Evolutionary conservation across 2,888 invertebrate species (phyloP).

Genomic region (Schizotus pectinicornis): DNA sequence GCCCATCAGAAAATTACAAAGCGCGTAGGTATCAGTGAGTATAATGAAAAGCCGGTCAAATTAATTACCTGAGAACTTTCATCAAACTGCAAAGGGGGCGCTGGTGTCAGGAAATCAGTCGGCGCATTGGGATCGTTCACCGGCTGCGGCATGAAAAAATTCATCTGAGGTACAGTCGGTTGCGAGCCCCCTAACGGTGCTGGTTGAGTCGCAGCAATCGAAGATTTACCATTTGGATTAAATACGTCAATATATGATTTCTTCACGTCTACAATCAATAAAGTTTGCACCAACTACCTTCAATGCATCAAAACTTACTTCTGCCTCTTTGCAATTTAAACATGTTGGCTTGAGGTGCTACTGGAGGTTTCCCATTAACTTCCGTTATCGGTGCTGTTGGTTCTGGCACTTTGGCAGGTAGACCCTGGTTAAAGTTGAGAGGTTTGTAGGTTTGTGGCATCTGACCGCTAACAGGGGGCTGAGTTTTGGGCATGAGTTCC

Average conservation of each 20-base stretch:
- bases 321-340: slow-evolving; percentile 80
- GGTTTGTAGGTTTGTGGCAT: not conserved
- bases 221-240: slow-evolving; percentile 69
- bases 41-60: too few species aligned
- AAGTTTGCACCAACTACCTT: slow-evolving; percentile 8
- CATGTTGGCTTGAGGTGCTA: slow-evolving; percentile 66
- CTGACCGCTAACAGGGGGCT: not conserved
- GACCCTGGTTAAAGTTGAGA: slow-evolving; percentile 9
- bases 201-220: slow-evolving; percentile 54
- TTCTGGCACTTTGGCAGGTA: slow-evolving; percentile 4
- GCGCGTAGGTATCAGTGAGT: not conserved
- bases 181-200: slow-evolving; percentile 51
- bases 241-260: slow-evolving; percentile 91
- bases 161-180: slow-evolving; percentile 53
- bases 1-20: not conserved
- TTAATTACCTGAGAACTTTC: slow-evolving; percentile 47
- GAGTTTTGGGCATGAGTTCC: slow-evolving; percentile 58
- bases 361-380: slow-evolving; percentile 14
- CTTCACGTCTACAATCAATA: slow-evolving; percentile 68
- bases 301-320: slow-evolving; percentile 63
- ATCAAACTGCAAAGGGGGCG: slow-evolving; percentile 41
- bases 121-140: slow-evolving; percentile 63
- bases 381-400: slow-evolving; percentile 5
- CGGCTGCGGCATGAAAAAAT: slow-evolving; percentile 65
- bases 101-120: slow-evolving; percentile 63